Evolutionary conservation across 1,140 invertebrate species (phyloP).

Genomic region (Paraescarpia echinospica): DNA sequence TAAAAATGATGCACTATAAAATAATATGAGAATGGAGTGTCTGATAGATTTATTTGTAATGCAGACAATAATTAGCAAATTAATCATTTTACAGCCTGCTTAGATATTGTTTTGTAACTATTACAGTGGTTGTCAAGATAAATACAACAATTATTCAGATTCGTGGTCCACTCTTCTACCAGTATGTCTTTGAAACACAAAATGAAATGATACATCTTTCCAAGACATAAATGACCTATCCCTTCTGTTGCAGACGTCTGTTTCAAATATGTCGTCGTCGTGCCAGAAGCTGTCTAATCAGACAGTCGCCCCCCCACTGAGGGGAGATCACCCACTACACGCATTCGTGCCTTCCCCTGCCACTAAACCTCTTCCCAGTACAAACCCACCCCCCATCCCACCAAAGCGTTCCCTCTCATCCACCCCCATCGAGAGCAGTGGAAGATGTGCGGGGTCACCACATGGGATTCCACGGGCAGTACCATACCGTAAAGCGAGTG

Average conservation of each 20-base stretch:
- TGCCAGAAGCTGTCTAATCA: neutral
- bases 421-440: neutral
- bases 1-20: too few relatives aligned
- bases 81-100: too few relatives aligned
- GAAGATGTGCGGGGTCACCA: neutral
- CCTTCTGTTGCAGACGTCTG: neutral
- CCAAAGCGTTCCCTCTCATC: neutral
- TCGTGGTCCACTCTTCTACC: too few relatives aligned
- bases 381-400: neutral
- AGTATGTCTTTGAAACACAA: too few relatives aligned
- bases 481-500: neutral
- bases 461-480: neutral
- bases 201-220: neutral
- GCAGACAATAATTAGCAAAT: too few relatives aligned
- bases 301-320: neutral
- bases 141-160: too few relatives aligned
- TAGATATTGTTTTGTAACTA: too few relatives aligned
- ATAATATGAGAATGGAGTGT: too few relatives aligned
- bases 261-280: neutral
- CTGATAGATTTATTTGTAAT: too few relatives aligned
- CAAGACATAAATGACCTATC: too few relatives aligned
- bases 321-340: neutral
- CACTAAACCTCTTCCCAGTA: neutral
- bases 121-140: too few relatives aligned
- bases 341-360: neutral